phyloP scores from a whole-genome alignment of 1,140 invertebrate genomes.

The Brachionus asplanchnoidis region DNA sequence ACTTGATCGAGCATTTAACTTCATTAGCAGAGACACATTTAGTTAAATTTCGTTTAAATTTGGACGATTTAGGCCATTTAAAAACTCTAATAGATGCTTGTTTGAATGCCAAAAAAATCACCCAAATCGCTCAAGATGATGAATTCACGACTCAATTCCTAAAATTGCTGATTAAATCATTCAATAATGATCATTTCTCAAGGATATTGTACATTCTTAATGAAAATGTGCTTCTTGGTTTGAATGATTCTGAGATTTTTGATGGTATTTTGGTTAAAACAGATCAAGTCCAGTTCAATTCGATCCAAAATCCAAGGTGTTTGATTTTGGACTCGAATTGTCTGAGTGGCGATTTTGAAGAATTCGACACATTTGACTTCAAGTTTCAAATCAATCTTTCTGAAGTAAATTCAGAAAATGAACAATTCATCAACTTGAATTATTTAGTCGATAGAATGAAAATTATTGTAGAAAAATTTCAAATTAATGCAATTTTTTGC shows the following conservation, averaged over 20 bases:
- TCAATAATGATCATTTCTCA: not conserved
- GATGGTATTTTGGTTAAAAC: slow-evolving; percentile 4
- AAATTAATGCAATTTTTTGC: not conserved
- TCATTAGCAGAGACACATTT: not conserved
- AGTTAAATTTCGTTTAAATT: not conserved
- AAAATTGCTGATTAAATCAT: not conserved
- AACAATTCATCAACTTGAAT: not conserved
- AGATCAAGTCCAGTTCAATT: not conserved
- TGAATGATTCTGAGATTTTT: not conserved
- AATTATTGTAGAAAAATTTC: not conserved
- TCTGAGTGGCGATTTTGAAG: slow-evolving; percentile 18
- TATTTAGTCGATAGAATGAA: not conserved
- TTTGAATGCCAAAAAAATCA: not conserved
- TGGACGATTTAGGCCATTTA: not conserved
- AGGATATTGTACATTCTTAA: slow-evolving; percentile 11
- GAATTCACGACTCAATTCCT: not conserved
- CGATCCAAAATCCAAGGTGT: not conserved
- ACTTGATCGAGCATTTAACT: not conserved
- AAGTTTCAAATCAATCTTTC: slow-evolving; percentile 15
- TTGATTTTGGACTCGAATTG: not conserved
- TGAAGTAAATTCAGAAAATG: not conserved
- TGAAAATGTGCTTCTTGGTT: not conserved
- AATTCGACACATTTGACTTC: not conserved
- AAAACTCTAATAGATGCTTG: not conserved
- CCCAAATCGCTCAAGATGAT: not conserved